Base-by-base conservation (phyloP, 2,888 invertebrate species). In the Anticlea derivata region DNA sequence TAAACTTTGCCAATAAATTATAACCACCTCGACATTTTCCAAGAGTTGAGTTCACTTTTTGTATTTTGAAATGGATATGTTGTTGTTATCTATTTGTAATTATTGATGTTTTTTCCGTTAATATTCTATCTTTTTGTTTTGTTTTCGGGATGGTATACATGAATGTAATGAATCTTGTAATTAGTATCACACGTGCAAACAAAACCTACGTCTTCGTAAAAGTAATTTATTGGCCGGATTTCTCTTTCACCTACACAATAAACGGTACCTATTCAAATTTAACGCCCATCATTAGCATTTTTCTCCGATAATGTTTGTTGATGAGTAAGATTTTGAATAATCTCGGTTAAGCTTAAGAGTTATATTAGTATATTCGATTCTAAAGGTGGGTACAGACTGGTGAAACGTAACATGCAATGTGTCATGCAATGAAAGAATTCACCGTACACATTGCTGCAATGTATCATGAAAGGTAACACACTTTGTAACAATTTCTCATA, bases 231-330 rank as follows among this genome's bases (percentile, higher is more conserved):
- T 20, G 22, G 34, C 12, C 34, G 34, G 48, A 48, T 53, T 53
- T 53, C 48, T 48, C 48, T 48, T 48, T 58, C 54, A 54, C 58
- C 58, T 50, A 50, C 45, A 52, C 54, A 58, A 47, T 40, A 55
- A 54, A 56, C 44, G 55, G 48, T 54, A 50, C 52, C 45, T 52
- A 58, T 61, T 56, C 61, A 56, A 61, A 56, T 56, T 54, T 46
- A 50, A 55, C 56, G 47, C 52, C 50, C 48, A 58, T 43, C 38
- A 55, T 58, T 58, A 54, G 44, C 60, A 56, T 61, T 55, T 56
- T 55, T 43, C 50, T 56, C 44, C 47, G 51, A 52, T 54, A 50
- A 46, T 48, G 47, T 51, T 39, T 50, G 49, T 55, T 55, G 45
- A 48, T 30, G 46, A 45, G 47, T 50, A 46, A 33, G 47, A 50